These are phyloP conservation scores for Drosophila pseudotakahashii DNA, from an alignment of 2,888 invertebrate species.

Conservation along the genomic window DNA sequence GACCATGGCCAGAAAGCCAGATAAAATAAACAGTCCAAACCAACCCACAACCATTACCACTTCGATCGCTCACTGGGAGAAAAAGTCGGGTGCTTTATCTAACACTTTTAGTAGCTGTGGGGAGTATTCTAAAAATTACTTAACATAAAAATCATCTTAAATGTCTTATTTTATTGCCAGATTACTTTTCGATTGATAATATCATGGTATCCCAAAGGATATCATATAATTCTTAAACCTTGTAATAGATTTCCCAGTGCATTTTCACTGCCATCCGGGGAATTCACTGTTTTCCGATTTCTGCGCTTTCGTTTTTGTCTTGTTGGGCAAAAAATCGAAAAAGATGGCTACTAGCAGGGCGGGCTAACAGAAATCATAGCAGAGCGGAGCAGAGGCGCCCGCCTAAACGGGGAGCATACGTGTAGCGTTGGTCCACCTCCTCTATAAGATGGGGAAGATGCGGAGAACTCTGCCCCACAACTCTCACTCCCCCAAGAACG, in stretches of 20 bases:
- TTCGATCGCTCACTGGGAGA: conserved; percentile 16
- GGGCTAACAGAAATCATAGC: conserved; percentile 81
- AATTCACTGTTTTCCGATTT: conserved; percentile 17
- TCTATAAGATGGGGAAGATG: conserved; percentile 23
- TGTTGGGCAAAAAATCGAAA: conserved; percentile 76
- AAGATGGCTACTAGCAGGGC: conserved; percentile 82
- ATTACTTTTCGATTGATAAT: too few species aligned
- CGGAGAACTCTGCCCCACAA: conserved; percentile 6
- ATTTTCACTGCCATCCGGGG: neutral
- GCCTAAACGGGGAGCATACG: conserved; percentile 49
- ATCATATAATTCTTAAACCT: too few species aligned
- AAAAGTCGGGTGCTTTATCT: neutral
- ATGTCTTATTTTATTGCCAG: too few species aligned
- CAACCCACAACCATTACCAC: conserved; percentile 27
- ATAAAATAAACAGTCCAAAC: conserved; percentile 1
- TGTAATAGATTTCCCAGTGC: conserved; percentile 11
- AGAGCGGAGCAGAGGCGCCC: conserved; percentile 36
- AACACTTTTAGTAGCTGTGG: neutral
- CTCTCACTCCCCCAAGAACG: conserved; percentile 5
- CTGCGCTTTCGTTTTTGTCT: conserved; percentile 46
- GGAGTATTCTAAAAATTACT: neutral
- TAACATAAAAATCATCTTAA: neutral
- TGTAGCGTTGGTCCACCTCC: neutral
- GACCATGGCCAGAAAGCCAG: conserved; percentile 42
- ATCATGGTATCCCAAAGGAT: too few species aligned